Conservation (phyloP, 2,888 invertebrate genomes). For the Pemphredon lugubris region DNA sequence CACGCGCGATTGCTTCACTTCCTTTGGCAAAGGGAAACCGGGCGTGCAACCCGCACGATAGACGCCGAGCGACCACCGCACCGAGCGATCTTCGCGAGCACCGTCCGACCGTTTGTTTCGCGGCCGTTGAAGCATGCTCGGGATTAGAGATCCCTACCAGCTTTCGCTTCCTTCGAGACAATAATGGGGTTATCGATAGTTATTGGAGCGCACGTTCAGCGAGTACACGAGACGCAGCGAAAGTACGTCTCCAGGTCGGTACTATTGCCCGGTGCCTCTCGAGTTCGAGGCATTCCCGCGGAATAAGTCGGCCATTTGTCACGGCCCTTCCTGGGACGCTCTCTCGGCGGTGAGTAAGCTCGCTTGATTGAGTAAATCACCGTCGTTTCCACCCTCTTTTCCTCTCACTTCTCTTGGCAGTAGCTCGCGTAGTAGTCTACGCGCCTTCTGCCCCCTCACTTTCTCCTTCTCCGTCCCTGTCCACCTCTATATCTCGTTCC, state of each 20-base stretch:
- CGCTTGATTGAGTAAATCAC: constrained; percentile 63
- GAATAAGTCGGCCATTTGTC: constrained; percentile 59
- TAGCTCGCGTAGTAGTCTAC: background rate
- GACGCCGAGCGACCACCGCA: background rate
- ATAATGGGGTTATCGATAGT: constrained; percentile 55
- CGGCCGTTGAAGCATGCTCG: background rate
- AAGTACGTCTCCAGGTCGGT: constrained; percentile 12
- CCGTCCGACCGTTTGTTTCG: constrained; percentile 29
- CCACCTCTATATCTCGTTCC: background rate
- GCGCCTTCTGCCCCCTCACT: background rate
- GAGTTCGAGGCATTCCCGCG: constrained; percentile 33
- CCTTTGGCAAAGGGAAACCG: constrained; percentile 7
- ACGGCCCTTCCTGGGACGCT: constrained; percentile 42
- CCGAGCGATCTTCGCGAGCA: background rate
- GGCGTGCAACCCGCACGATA: background rate
- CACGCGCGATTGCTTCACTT: constrained; percentile 49
- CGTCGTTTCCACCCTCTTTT: constrained; percentile 27
- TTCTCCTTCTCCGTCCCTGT: background rate
- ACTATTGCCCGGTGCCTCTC: constrained; percentile 22
- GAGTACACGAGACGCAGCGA: constrained; percentile 14
- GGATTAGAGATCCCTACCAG: constrained; percentile 4
- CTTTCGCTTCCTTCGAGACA: constrained; percentile 33
- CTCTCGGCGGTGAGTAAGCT: constrained; percentile 40
- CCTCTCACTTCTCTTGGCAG: background rate
- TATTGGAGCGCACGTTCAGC: constrained; percentile 47